These are phyloP conservation scores for Brachypteracias leptosomus DNA, from an alignment of 2,113 vertebrate genomes.

Conservation along the genomic window DNA sequence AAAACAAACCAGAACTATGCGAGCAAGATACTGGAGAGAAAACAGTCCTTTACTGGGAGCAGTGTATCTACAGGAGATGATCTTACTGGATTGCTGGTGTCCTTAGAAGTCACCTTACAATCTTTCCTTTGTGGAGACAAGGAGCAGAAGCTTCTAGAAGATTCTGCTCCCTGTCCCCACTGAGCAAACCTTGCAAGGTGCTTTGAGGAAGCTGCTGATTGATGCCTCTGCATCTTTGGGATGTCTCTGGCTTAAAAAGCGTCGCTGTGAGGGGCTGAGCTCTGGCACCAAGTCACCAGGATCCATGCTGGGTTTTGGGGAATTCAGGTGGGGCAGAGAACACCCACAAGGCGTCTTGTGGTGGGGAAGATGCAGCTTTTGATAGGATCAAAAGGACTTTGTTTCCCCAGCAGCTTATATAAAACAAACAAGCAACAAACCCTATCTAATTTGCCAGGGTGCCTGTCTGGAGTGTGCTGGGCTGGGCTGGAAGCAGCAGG, in stretches of 20 bases:
- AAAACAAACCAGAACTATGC: fast-evolving
- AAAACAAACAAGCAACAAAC: background rate
- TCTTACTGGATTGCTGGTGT: background rate
- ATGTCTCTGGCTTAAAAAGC: background rate
- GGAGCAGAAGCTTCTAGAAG: background rate
- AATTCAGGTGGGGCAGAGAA: background rate
- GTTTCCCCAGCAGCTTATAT: background rate
- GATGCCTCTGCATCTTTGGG: background rate
- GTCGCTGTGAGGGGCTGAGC: background rate
- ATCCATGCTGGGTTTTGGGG: background rate
- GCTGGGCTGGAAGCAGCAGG: background rate
- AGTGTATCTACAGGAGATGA: fast-evolving
- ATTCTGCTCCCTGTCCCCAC: background rate
- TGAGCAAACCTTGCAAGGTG: fast-evolving
- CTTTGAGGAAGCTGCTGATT: fast-evolving
- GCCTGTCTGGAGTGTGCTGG: background rate
- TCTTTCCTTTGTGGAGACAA: fast-evolving
- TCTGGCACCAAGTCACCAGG: background rate
- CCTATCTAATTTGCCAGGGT: background rate
- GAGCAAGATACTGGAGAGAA: fast-evolving
- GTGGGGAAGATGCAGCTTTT: background rate
- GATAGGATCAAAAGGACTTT: background rate
- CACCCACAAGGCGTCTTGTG: background rate
- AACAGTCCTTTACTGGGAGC: background rate
- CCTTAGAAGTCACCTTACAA: fast-evolving